Evolutionary conservation across 2,888 invertebrate genomes (phyloP), one percentile per base, ranked within the genome.

Genomic region (Myopa tessellatipennis): DNA sequence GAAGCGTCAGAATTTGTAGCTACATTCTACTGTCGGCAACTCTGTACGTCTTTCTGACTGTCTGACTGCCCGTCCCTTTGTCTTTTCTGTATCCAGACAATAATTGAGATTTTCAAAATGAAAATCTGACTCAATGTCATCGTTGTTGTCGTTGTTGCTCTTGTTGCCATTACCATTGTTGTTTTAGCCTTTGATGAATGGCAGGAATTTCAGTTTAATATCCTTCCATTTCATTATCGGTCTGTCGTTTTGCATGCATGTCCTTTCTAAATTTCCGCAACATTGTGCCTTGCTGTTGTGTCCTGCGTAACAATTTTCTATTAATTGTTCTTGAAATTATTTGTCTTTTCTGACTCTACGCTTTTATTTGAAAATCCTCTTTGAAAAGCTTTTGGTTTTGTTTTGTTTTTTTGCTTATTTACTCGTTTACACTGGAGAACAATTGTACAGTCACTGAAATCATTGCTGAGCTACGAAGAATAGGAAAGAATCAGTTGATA

Each of bases 211-310:
- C 26, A 61, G 18, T n/a, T 14, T 12, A 61, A 61, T 61, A 58
- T 58, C 58, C n/a, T 61, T 61, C 61, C 61, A 61, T 61, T 61
- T 61, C 2, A 61, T 61, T 61, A 26, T 61, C 26, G 61, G 18
- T 26, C 26, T 61, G 61, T 26, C 61, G 26, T 26, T 61, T 60
- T 61, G 18, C 61, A 61, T 26, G 61, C 61, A 61, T 61, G 10
- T 61, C n/a, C 61, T 61, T 18, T 61, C 61, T 6, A 45, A 45
- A 45, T 45, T 8, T 45, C 45, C 45, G 3, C 45, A 45, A 45
- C 45, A 3, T 45, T 45, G 45, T 8, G 45, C 45, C 10, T 45
- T 45, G 1, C 26, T 26, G 45, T 45, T 45, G 6, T 10, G 45
- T 45, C 7, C 45, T 45, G 45, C 45, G 26, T 61, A 61, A 4